Conservation (phyloP, 2,797 vertebrate genomes). For the Selene dorsalis region DNA sequence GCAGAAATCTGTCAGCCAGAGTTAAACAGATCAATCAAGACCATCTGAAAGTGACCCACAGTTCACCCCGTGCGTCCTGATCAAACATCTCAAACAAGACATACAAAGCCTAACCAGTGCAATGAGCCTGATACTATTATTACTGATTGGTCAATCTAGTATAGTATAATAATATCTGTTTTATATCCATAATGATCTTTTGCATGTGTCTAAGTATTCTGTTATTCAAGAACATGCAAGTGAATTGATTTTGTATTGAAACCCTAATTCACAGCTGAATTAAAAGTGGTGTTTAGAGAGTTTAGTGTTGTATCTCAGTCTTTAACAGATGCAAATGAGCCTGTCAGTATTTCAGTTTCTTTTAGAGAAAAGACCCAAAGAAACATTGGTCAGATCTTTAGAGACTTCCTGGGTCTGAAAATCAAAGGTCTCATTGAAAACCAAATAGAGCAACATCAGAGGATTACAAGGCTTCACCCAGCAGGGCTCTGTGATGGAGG, state of each 20-base stretch:
- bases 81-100: not conserved
- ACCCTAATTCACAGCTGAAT: conserved; percentile 47
- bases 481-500: conserved; percentile 70
- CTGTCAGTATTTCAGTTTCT: conserved; percentile 63
- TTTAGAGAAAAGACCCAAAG: conserved; percentile 70
- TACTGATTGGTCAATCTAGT: too few relatives aligned
- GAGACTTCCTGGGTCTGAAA: conserved; percentile 81
- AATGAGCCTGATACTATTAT: not conserved
- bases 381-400: conserved; percentile 78
- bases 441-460: conserved; percentile 85
- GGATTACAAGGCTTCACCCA: conserved; percentile 85
- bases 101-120: not conserved
- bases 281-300: conserved; percentile 50
- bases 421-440: conserved; percentile 88
- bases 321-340: conserved; percentile 76
- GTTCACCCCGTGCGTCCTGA: not conserved
- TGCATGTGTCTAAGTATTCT: conserved; percentile 1
- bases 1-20: not conserved
- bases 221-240: conserved; percentile 12
- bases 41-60: not conserved
- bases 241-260: conserved; percentile 34
- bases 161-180: too few relatives aligned
- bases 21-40: not conserved
- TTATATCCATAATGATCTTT: not conserved
- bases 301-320: conserved; percentile 57